Evolutionary conservation across 2,113 vertebrate genomes (phyloP), one percentile per base, ranked within the genome.

Genomic region (Macaca mulatta): DNA sequence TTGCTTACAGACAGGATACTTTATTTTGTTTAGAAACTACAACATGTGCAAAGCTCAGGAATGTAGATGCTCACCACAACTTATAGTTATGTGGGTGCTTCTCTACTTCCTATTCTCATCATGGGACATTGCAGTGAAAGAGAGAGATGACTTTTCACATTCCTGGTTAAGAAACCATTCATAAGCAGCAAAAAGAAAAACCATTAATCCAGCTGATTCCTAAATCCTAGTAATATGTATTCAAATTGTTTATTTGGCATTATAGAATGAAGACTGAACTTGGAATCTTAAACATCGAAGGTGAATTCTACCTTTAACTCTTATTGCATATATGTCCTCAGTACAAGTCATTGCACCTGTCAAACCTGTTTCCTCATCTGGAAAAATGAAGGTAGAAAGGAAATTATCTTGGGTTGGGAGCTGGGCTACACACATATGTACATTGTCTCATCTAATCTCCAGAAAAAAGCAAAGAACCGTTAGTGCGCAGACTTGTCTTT

Each of bases 381-480:
- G 32, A 86, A 48, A 96, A 97, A 87, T 55, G 74, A 90, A 94
- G 23, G 9, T 27, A 52, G 40, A 85, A 81, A 70, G 40, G 74
- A 55, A 81, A 82, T 78, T 48, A 77, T 82, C 25, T 27, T 0
- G 1, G 80, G 20, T n/a, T 48, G 43, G 18, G 1, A 82, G 32
- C 61, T 79, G 30, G 32, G 32, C 32, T 93, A 57, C 18, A 50
- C 5, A 30, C 25, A 72, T 45, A 35, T 4, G 0, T 77, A 45
- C 11, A 35, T 43, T 59, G 7, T 74, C 77, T 93, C 52, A 96
- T 50, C 32, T 87, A 79, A 79, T 84, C 18, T 64, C 50, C 10
- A 88, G 30, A 14, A 74, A 57, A 84, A 64, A 82, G 5, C 23
- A 40, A 88, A n/a, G 50, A 35, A 83, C 13, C 30, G 23, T 81